Conservation (phyloP, 2,113 vertebrate species). For the Microcebus lehilahytsara region DNA sequence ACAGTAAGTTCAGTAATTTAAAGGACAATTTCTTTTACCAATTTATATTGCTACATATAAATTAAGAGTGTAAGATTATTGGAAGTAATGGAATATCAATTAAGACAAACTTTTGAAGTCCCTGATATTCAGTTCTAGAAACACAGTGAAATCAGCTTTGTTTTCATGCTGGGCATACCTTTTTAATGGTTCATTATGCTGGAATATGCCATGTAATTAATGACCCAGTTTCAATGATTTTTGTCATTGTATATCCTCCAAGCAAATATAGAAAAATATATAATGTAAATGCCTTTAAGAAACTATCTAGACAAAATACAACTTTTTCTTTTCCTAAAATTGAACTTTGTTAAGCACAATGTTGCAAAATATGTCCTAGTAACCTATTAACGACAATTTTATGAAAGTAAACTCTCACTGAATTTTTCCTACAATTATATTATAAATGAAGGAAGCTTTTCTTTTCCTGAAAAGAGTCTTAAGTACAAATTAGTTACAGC, state of each 20-base stretch:
- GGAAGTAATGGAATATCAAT: background rate
- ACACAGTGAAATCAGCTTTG: background rate
- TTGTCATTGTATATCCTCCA: background rate
- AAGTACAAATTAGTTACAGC: slow-evolving; percentile 65
- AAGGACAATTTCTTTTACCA: background rate
- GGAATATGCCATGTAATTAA: background rate
- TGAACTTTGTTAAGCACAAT: background rate
- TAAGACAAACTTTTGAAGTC: background rate
- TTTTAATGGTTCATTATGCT: background rate
- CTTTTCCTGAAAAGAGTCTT: slow-evolving; percentile 43
- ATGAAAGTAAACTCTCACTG: background rate
- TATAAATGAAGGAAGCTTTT: slow-evolving; percentile 1
- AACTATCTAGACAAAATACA: background rate
- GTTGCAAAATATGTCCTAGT: background rate
- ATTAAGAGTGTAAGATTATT: background rate
- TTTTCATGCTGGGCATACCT: background rate
- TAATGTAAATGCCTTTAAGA: background rate
- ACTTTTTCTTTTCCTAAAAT: background rate
- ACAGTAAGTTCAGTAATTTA: background rate
- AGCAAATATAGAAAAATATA: background rate
- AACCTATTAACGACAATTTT: background rate
- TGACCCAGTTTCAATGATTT: background rate
- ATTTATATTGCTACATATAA: background rate
- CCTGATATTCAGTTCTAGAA: background rate
- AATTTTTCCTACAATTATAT: background rate